phyloP scores from a whole-genome alignment of 2,113 vertebrate species.

The Phylloscopus whistleri region DNA sequence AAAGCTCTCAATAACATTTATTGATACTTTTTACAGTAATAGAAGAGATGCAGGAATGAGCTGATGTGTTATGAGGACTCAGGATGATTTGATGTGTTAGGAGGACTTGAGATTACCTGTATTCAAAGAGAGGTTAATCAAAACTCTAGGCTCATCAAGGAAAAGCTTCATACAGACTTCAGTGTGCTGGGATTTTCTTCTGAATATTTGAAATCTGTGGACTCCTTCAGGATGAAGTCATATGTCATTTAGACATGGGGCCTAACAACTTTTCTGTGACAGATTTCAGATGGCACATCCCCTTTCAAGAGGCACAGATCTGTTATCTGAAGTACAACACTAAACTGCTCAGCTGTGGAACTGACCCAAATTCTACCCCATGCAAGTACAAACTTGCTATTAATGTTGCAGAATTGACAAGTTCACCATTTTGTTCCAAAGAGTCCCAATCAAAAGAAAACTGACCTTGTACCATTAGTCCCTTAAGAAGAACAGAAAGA shows the following conservation, averaged over 20 bases:
- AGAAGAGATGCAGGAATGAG: not conserved
- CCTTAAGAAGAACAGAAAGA: not conserved
- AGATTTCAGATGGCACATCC: not conserved
- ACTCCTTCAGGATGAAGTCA: not conserved
- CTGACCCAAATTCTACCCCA: not conserved
- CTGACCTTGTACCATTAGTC: not conserved
- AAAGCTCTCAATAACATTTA: not conserved
- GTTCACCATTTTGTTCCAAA: not conserved
- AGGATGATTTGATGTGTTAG: not conserved
- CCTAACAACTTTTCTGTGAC: not conserved
- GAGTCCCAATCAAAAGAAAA: not conserved
- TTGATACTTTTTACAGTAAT: not conserved
- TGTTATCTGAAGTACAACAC: not conserved
- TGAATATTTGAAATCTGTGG: not conserved
- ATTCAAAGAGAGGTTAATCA: not conserved
- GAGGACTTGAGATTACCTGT: not conserved
- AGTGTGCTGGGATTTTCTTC: not conserved
- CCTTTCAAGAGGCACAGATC: not conserved
- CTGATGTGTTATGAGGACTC: not conserved
- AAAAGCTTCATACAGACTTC: not conserved
- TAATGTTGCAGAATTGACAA: not conserved
- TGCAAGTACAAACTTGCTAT: not conserved
- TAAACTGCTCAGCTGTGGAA: not conserved
- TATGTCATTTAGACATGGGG: not conserved
- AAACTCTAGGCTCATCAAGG: not conserved